phyloP scores from a whole-genome alignment of 2,797 vertebrate species.

The Erethizon dorsatum region DNA sequence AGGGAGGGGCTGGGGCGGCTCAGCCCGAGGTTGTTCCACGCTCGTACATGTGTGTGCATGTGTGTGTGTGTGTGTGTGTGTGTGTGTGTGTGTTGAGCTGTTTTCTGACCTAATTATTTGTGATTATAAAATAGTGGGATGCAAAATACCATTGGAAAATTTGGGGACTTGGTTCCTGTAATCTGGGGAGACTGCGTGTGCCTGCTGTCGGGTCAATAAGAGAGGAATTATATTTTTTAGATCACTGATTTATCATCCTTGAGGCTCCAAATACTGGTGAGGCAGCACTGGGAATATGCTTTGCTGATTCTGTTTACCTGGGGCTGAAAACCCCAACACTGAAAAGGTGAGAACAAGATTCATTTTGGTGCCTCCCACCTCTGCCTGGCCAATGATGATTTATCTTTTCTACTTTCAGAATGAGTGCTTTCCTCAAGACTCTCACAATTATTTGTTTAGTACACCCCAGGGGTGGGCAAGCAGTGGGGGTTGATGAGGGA shows the following conservation, averaged over 20 bases:
- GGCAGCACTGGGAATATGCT: slow-evolving; percentile 76
- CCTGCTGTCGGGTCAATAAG: slow-evolving; percentile 89
- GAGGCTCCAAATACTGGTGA: slow-evolving; percentile 82
- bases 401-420: slow-evolving; percentile 68
- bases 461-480: neutral
- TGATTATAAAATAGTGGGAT: slow-evolving; percentile 84
- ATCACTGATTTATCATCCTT: slow-evolving; percentile 89
- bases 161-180: slow-evolving; percentile 84
- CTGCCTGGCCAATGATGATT: slow-evolving; percentile 72
- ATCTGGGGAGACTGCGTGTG: slow-evolving; percentile 85
- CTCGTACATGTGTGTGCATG: neutral
- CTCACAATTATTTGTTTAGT: neutral
- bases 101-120: slow-evolving; percentile 81
- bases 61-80: neutral
- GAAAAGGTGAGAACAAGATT: slow-evolving; percentile 78
- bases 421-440: neutral
- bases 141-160: slow-evolving; percentile 89
- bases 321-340: slow-evolving; percentile 17
- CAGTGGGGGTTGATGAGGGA: fast-evolving
- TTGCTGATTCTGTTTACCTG: slow-evolving; percentile 73
- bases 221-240: slow-evolving; percentile 91
- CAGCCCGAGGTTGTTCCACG: neutral
- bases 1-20: neutral
- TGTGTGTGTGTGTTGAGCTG: neutral
- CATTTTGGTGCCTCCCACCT: neutral